Conservation (phyloP, 2,888 invertebrate species). For the Arge pagana region DNA sequence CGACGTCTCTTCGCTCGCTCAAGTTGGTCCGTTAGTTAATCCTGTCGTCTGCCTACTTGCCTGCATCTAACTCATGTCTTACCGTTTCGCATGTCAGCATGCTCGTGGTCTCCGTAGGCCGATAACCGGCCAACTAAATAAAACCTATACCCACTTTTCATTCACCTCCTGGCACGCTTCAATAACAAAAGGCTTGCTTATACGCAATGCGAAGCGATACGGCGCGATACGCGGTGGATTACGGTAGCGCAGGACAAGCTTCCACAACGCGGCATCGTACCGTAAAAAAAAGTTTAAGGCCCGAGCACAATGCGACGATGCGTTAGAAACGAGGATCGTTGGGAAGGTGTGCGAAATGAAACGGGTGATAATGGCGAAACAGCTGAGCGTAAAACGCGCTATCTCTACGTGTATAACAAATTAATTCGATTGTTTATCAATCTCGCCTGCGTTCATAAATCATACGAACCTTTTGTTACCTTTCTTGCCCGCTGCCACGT, state of each 20-base stretch:
- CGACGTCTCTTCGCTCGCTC: background rate
- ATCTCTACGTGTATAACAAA: conserved; percentile 6
- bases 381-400: conserved; percentile 3
- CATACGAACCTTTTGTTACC: no score
- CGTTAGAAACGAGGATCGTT: conserved; percentile 7
- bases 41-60: background rate
- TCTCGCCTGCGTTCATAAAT: no score
- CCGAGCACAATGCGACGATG: background rate
- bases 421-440: conserved; percentile 7
- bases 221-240: background rate
- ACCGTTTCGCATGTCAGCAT: background rate
- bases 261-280: background rate
- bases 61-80: background rate
- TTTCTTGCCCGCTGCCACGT: no score
- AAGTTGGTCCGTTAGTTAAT: background rate
- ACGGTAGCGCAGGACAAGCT: no score
- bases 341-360: conserved; percentile 11
- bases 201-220: conserved; percentile 17
- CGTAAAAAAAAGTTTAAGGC: conserved; percentile 2
- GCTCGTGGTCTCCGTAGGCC: background rate
- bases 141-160: conserved; percentile 1
- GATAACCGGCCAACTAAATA: background rate
- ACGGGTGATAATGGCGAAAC: conserved; percentile 8
- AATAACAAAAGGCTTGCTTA: conserved; percentile 29
- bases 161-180: no score